Base-by-base conservation (phyloP, 2,113 vertebrate genomes). In the Psephotus haematonotus region DNA sequence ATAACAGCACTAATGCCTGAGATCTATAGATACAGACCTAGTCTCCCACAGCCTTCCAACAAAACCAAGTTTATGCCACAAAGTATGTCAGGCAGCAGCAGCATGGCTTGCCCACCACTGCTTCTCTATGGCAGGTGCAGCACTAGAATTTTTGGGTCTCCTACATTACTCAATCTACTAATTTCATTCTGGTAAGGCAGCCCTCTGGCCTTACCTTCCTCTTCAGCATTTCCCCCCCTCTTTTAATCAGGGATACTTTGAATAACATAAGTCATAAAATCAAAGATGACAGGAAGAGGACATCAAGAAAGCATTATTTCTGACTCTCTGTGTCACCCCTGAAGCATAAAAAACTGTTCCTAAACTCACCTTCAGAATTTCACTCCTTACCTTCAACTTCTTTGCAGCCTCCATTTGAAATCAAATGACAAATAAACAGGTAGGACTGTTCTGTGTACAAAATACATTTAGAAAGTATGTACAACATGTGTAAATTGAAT, bases 101-200 rank as follows among this genome's bases (percentile, higher is more conserved):
- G n/a, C 79, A 17, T 1, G 7, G 10, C 29, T 50, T 52, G 15
- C 35, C 33, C 67, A 35, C 25, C 3, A 0, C 24, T 0, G 0
- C 37, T 74, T 13, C 47, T 57, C 43, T 12, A 41, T 1, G 1
- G 23, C 35, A 62, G 1, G 0, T 4, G 22, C n/a, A 37, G 52
- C 1, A 0, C 43, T 52, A 35, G 14, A 20, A 10, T 11, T 7
- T 31, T 13, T 33, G 24, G 49, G 28, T 17, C 20, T 70, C 15
- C 64, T 20, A 9, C 0, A 0, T 14, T 65, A 47, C 43, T 35
- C 10, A 13, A 24, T 17, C 37, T 37, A 49, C 7, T 17, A 33
- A 52, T 14, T 7, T 6, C 24, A 4, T 41, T 15, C 53, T 22
- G 13, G 29, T 18, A 7, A 41, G 13, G n/a, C 44, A 85, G 63